Percentiles rank a stretch among this genome's conserved stretches.
phyloP scores from a whole-genome alignment of 1,140 invertebrate species.

The Vanessa atalanta region DNA sequence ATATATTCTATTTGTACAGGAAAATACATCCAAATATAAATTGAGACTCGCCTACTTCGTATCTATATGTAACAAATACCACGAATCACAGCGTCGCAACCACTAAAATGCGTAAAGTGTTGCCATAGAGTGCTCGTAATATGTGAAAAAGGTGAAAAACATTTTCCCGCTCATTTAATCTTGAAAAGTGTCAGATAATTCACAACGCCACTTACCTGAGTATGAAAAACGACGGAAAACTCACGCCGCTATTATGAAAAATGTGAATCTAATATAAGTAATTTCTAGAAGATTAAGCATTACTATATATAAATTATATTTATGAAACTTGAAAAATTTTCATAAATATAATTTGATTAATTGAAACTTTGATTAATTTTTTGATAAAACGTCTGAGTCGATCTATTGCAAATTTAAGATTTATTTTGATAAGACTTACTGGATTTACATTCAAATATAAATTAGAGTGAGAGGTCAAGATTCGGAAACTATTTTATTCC shows the following conservation, averaged over 20 bases:
- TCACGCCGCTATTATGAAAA: conserved; percentile 21
- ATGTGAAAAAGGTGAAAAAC: conserved; percentile 38
- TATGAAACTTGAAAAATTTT: no score
- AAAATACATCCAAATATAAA: neutral
- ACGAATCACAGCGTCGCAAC: conserved; percentile 7
- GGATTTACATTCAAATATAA: no score
- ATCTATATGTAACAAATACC: neutral
- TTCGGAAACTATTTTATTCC: no score
- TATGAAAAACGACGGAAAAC: conserved; percentile 25
- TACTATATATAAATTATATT: neutral
- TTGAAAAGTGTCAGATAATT: conserved; percentile 42
- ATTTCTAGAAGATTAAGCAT: neutral
- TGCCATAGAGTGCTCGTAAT: conserved; percentile 34
- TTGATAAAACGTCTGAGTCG: no score
- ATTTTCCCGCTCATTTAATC: conserved; percentile 44
- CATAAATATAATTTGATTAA: no score
- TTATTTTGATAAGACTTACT: no score
- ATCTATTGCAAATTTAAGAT: no score
- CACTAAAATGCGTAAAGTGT: conserved; percentile 30
- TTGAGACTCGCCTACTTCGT: neutral
- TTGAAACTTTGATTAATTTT: no score
- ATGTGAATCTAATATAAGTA: neutral
- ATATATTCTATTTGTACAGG: no score
- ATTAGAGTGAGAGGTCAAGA: no score
- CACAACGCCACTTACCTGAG: conserved; percentile 33